Conservation (phyloP, 1,140 invertebrate genomes). For the Lordiphosa clarofinis region DNA sequence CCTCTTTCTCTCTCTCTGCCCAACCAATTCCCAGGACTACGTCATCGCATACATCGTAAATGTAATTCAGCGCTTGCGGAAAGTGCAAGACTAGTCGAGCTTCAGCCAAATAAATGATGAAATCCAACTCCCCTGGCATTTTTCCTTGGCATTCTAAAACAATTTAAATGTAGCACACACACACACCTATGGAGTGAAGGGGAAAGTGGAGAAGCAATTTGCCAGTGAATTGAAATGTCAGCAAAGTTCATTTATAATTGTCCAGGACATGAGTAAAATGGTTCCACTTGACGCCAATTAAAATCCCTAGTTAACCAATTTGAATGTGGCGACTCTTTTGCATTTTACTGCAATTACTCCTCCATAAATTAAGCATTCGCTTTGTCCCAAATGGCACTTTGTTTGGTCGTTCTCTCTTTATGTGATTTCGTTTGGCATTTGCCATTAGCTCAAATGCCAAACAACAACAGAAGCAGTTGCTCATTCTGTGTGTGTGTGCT, state of each 20-base stretch:
- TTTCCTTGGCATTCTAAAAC: slow-evolving; percentile 47
- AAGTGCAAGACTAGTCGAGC: slow-evolving; percentile 42
- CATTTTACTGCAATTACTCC: slow-evolving; percentile 45
- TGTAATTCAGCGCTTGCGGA: slow-evolving; percentile 55
- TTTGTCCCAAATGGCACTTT: slow-evolving; percentile 26
- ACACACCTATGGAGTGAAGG: neutral
- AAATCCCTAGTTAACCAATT: slow-evolving; percentile 63
- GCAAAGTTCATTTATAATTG: slow-evolving; percentile 65
- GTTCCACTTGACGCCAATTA: slow-evolving; percentile 63
- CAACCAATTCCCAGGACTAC: slow-evolving; percentile 57
- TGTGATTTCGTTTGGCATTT: slow-evolving; percentile 20
- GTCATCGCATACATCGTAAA: slow-evolving; percentile 28
- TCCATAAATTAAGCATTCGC: slow-evolving; percentile 50
- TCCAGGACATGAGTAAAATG: slow-evolving; percentile 1
- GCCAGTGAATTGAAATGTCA: slow-evolving; percentile 57
- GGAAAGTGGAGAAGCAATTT: slow-evolving; percentile 57
- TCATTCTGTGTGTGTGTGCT: neutral
- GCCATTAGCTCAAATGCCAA: slow-evolving; percentile 9
- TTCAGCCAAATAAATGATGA: slow-evolving; percentile 64
- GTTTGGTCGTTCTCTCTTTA: neutral
- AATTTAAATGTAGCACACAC: neutral
- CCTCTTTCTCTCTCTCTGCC: too few species aligned
- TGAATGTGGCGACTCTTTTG: slow-evolving; percentile 50
- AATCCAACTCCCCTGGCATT: slow-evolving; percentile 65
- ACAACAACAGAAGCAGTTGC: slow-evolving; percentile 15